Conservation (phyloP, 2,797 vertebrate genomes). For the Ceryle rudis region DNA sequence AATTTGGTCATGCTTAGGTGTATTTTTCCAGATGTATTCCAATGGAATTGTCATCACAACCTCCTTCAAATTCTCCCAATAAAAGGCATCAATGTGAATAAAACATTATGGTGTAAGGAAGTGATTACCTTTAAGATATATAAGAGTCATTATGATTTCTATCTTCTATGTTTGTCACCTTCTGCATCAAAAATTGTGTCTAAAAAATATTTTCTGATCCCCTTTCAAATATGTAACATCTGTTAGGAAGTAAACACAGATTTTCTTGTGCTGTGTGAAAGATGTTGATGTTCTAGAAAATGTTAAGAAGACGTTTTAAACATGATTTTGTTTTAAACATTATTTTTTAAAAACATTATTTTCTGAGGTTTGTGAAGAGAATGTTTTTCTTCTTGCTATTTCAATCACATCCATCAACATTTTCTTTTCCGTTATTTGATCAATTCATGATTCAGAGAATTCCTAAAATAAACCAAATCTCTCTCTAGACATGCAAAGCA, state of each 20-base stretch:
- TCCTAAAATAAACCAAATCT: neutral
- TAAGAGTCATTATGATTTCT: neutral
- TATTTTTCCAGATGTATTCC: neutral
- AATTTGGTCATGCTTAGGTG: neutral
- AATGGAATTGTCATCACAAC: neutral
- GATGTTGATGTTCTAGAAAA: neutral
- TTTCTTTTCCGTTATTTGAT: neutral
- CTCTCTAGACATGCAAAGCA: neutral
- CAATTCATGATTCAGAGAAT: neutral
- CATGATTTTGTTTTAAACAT: neutral
- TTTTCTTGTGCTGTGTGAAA: neutral
- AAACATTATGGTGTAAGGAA: neutral
- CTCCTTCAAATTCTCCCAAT: neutral
- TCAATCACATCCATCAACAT: neutral
- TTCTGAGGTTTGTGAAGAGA: neutral
- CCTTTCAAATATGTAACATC: neutral
- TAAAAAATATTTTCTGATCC: neutral
- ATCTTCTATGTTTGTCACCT: neutral
- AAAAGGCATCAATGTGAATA: neutral
- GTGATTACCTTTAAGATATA: neutral
- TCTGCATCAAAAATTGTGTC: neutral
- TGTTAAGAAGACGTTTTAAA: constrained; percentile 13
- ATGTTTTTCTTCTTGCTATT: neutral
- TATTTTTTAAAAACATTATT: neutral
- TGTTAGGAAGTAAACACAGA: neutral